Evolutionary conservation across 2,797 vertebrate genomes (phyloP).

Genomic region (Anniella stebbinsi): DNA sequence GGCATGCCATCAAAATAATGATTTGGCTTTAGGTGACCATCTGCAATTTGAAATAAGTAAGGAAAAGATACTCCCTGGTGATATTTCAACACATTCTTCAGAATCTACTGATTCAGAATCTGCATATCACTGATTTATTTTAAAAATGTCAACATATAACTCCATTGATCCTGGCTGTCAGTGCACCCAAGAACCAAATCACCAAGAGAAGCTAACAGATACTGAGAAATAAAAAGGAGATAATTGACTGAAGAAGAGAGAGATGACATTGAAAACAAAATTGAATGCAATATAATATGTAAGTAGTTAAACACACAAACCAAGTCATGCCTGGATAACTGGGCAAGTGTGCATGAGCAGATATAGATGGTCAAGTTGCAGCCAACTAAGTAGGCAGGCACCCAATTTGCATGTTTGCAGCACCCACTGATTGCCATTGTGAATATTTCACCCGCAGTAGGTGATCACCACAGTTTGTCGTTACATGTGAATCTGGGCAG

Average conservation of each 20-base stretch:
- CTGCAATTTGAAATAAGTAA: background rate
- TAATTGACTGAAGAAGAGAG: background rate
- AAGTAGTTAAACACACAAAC: too few relatives aligned
- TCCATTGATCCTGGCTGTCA: background rate
- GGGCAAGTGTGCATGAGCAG: too few relatives aligned
- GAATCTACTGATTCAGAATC: background rate
- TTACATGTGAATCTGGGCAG: too few relatives aligned
- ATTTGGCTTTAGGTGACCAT: background rate
- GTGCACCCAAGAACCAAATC: background rate
- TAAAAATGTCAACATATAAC: too few relatives aligned
- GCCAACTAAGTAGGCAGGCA: too few relatives aligned
- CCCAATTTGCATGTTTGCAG: too few relatives aligned
- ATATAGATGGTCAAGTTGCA: too few relatives aligned
- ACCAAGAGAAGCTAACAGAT: background rate
- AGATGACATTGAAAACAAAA: background rate
- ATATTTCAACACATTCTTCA: background rate
- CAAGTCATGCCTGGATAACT: too few relatives aligned
- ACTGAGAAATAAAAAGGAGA: background rate
- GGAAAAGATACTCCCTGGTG: background rate
- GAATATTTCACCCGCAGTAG: too few relatives aligned
- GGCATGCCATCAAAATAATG: background rate
- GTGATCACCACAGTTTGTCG: too few relatives aligned
- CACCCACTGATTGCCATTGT: too few relatives aligned
- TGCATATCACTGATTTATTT: background rate
- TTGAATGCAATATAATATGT: background rate